Base-by-base conservation (phyloP, 2,113 vertebrate genomes). In the Pseudorasbora parva region DNA sequence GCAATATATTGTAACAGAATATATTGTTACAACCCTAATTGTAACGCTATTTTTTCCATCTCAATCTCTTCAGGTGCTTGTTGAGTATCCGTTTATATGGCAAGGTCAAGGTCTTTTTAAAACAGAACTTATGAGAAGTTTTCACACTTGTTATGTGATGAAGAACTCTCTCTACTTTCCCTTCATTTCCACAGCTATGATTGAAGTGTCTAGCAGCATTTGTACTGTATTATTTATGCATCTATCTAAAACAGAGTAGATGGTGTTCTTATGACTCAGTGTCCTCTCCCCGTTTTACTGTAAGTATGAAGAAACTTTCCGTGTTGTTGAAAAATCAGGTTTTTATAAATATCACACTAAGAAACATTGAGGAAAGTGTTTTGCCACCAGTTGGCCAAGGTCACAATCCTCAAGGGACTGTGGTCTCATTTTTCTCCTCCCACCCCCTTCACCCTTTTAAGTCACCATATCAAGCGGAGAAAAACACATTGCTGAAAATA, bases 161-260 rank as follows among this genome's bases (percentile, higher is more conserved):
- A 12, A 78, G 37, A 37, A 2, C 33, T 77, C 10, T 56, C 9
- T 56, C 9, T 14, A 14, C 0, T 8, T 27, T 56, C 19, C 9
- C 51, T 33, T 30, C 54, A 6, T 19, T 41, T 43, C 12, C 56
- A 1, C 15, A 21, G 43, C 59, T 66, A 49, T 79, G 77, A 79
- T 49, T 33, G 59, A 79, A 49, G 59, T 17, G 54, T 84, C 89
- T 88, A 56, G 86, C 84, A 88, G 76, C 43, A 30, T 77, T 84
- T 87, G 23, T 78, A 85, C 91, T 89, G 21, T 81, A 84, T 92
- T 90, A 91, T 92, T 88, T 81, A 89, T 86, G 66, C 47, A 71
- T 72, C 60, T 66, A 73, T 78, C 57, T 41, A 21, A 88, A 79
- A 30, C n/a, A 4, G 64, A 86, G 86, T 56, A 25, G 76, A 57